phyloP scores from a whole-genome alignment of 2,888 invertebrate genomes.

The Megalurothrips usitatus region DNA sequence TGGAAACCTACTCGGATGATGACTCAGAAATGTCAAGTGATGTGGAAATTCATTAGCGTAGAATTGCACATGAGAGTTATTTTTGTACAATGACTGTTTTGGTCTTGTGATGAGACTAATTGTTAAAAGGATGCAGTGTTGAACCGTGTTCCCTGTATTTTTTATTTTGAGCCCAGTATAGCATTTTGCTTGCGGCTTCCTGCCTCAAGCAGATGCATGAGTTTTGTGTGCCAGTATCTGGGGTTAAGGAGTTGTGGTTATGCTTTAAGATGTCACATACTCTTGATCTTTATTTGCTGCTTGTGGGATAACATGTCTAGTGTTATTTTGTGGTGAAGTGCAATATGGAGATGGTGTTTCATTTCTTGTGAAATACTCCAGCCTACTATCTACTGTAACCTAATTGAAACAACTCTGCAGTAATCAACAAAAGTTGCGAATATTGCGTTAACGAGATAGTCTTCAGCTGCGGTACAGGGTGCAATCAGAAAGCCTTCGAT shows the following conservation, averaged over 20 bases:
- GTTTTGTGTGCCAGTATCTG: neutral
- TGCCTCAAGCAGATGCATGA: neutral
- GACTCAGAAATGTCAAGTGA: conserved; percentile 39
- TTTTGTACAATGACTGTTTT: neutral
- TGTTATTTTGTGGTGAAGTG: conserved; percentile 13
- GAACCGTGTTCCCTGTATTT: no score
- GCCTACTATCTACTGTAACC: neutral
- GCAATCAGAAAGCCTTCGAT: no score
- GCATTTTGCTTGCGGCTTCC: no score
- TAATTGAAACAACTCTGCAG: no score
- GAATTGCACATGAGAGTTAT: neutral
- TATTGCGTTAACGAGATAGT: no score
- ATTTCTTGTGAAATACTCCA: neutral
- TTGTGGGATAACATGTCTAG: neutral
- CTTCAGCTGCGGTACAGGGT: no score
- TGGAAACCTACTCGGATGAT: conserved; percentile 37
- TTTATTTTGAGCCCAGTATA: no score
- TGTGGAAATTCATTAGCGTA: conserved; percentile 34
- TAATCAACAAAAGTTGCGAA: no score
- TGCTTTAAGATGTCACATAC: neutral
- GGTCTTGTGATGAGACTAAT: neutral
- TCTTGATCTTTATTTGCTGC: neutral
- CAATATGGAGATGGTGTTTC: conserved; percentile 2
- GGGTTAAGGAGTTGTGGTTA: neutral
- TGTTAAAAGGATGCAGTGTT: no score